Conservation (phyloP, 2,113 vertebrate species). For the Hiodon tergisus region DNA sequence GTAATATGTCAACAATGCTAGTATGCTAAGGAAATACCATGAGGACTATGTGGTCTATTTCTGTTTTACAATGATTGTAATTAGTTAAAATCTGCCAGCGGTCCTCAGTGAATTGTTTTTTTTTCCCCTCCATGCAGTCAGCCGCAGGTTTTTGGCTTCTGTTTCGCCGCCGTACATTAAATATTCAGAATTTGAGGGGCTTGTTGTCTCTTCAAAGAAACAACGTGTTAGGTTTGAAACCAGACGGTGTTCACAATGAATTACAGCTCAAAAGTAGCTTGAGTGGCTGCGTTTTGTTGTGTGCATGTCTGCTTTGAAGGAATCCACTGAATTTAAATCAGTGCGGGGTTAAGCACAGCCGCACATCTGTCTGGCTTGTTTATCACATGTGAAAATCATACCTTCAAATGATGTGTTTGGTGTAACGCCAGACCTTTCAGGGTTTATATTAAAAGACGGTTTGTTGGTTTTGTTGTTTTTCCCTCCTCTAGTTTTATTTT, state of each 20-base stretch:
- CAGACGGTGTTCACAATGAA: neutral
- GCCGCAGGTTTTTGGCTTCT: neutral
- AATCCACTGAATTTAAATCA: conserved; percentile 6
- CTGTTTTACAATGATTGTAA: too few relatives aligned
- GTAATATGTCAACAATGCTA: too few relatives aligned
- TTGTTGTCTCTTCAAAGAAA: neutral
- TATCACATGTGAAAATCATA: conserved; percentile 1
- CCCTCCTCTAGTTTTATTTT: too few relatives aligned
- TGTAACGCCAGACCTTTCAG: neutral
- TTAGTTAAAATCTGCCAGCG: too few relatives aligned
- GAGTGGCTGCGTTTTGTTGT: conserved; percentile 8
- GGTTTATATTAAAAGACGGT: neutral
- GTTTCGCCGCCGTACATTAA: neutral
- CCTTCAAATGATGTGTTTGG: neutral
- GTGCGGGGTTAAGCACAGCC: neutral
- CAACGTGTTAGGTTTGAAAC: neutral
- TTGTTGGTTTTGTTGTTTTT: too few relatives aligned
- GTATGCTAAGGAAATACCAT: too few relatives aligned
- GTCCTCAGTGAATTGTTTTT: too few relatives aligned
- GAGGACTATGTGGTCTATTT: too few relatives aligned
- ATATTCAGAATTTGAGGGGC: conserved; percentile 15
- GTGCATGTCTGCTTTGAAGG: neutral
- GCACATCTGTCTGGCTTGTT: conserved; percentile 8
- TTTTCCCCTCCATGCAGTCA: neutral
- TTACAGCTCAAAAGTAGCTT: conserved; percentile 6